Evolutionary conservation across 2,888 invertebrate genomes (phyloP).

Genomic region (Pyrochroa serraticornis): DNA sequence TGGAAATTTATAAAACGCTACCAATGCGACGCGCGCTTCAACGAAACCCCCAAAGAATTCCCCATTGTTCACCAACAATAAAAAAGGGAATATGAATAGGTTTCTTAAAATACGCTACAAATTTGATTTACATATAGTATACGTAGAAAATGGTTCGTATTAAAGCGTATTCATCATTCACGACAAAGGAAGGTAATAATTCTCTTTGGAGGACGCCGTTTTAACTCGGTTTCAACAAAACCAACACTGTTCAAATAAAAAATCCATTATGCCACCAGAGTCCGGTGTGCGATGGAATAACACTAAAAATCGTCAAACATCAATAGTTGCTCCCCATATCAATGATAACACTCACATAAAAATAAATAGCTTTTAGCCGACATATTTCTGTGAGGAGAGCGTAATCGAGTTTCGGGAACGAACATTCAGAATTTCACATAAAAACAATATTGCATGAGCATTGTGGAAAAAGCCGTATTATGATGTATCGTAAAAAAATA

Average conservation of each 20-base stretch:
- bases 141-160: conserved; percentile 35
- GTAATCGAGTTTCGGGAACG: conserved; percentile 47
- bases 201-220: conserved; percentile 16
- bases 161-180: conserved; percentile 37
- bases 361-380: conserved; percentile 57
- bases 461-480: conserved; percentile 54
- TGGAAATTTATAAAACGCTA: neutral
- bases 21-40: conserved; percentile 9
- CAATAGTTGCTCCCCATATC: conserved; percentile 51
- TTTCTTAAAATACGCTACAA: conserved; percentile 29
- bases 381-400: conserved; percentile 48
- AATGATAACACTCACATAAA: conserved; percentile 60
- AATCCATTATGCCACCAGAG: conserved; percentile 35
- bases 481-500: conserved; percentile 58
- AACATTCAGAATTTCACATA: conserved; percentile 53
- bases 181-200: conserved; percentile 30
- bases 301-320: conserved; percentile 49
- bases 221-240: conserved; percentile 16
- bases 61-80: conserved; percentile 31
- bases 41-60: conserved; percentile 27
- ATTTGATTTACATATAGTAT: conserved; percentile 38
- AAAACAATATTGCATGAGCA: conserved; percentile 58
- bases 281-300: conserved; percentile 41
- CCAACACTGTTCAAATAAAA: conserved; percentile 7
- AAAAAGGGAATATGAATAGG: conserved; percentile 33